phyloP scores from a whole-genome alignment of 2,888 invertebrate species.

The Phortica magna region DNA sequence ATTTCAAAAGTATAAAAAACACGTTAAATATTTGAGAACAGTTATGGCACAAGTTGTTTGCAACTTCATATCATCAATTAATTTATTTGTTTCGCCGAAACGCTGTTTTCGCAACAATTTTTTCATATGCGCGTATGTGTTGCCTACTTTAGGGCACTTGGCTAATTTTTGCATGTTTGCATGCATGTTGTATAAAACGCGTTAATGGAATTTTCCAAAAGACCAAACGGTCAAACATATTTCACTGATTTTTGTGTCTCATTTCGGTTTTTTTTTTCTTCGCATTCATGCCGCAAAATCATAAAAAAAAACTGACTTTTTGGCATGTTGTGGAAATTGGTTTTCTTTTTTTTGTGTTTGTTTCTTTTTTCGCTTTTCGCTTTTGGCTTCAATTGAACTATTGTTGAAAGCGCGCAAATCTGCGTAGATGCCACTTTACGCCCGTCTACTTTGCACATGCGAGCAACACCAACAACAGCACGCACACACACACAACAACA shows the following conservation, averaged over 20 bases:
- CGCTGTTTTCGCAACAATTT: not conserved
- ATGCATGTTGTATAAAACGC: not conserved
- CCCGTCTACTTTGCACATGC: not conserved
- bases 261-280: not conserved
- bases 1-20: not conserved
- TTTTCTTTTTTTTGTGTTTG: not conserved
- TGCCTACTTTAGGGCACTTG: not conserved
- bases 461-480: not conserved
- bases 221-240: constrained; percentile 6
- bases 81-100: not conserved
- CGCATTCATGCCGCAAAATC: not conserved
- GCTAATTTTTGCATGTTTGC: not conserved
- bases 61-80: not conserved
- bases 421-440: not conserved
- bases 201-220: constrained; percentile 17
- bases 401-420: constrained; percentile 11
- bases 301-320: not conserved
- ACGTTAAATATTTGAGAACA: not conserved
- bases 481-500: not conserved
- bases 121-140: not conserved
- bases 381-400: not conserved
- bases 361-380: not conserved
- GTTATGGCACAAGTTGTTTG: not conserved
- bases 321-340: constrained; percentile 2
- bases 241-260: not conserved